Conservation (phyloP, 1,140 invertebrate species). For the Zeugodacus cucurbitae region DNA sequence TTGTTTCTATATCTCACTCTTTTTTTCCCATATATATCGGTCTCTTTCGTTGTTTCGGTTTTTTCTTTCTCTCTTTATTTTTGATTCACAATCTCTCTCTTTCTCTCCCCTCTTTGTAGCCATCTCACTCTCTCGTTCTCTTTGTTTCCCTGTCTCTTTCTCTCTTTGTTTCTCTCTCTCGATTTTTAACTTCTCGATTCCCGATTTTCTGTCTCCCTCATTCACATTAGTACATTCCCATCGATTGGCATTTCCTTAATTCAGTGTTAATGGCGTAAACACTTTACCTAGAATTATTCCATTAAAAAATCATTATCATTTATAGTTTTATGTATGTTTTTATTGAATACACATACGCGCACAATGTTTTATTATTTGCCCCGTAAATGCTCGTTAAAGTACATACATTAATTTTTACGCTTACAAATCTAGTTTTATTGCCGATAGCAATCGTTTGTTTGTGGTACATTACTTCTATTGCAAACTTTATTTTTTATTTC, state of each 20-base stretch:
- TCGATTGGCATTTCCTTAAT: background rate
- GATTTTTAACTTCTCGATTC: background rate
- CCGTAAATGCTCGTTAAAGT: background rate
- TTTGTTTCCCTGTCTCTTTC: too few relatives aligned
- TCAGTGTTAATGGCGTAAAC: background rate
- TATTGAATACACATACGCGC: conserved; percentile 2
- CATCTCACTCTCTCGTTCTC: background rate
- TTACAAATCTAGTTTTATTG: conserved; percentile 30
- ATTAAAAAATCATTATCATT: conserved; percentile 21
- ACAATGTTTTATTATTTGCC: background rate
- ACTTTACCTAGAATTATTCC: background rate
- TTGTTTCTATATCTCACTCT: too few relatives aligned
- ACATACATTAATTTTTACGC: background rate
- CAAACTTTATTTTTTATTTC: background rate
- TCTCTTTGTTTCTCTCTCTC: background rate
- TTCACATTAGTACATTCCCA: background rate
- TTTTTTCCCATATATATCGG: too few relatives aligned
- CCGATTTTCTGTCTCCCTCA: background rate
- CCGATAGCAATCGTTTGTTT: conserved; percentile 18
- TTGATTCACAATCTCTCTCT: too few relatives aligned
- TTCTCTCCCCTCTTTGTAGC: too few relatives aligned
- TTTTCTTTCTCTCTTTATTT: too few relatives aligned
- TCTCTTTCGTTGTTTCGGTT: too few relatives aligned
- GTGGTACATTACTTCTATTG: conserved; percentile 17
- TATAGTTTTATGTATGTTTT: conserved; percentile 32